A percentile compares a stretch with the other conserved stretches of the same genome.
Conservation (phyloP, 2,797 vertebrate species). For the Carcharodon carcharias region DNA sequence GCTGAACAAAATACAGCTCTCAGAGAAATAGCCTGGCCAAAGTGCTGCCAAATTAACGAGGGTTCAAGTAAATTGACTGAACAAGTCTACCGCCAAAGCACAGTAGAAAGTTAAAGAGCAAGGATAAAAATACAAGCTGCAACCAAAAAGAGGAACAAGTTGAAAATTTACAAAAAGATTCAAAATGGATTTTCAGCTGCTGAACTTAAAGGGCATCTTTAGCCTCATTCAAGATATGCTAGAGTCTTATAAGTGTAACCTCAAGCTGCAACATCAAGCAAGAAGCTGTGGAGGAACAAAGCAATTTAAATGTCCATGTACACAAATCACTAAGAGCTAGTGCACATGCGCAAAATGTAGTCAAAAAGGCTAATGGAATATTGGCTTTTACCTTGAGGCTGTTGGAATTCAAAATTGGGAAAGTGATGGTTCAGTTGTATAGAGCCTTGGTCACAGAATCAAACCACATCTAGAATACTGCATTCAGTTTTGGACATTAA, state of each 20-base stretch:
- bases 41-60: no score
- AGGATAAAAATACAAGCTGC: no score
- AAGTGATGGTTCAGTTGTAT: background rate
- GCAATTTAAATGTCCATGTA: background rate
- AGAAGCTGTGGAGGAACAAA: background rate
- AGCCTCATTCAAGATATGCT: background rate
- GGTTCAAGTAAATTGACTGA: no score
- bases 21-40: no score
- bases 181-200: slow-evolving; percentile 42
- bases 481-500: background rate
- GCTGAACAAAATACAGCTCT: no score
- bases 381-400: background rate
- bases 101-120: no score
- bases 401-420: background rate
- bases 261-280: background rate
- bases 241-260: background rate
- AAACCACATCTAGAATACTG: background rate
- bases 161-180: slow-evolving; percentile 54
- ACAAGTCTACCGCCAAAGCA: no score
- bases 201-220: slow-evolving; percentile 52
- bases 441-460: background rate
- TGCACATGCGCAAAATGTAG: background rate
- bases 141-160: slow-evolving; percentile 44
- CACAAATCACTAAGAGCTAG: background rate
- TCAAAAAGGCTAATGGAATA: background rate